These are phyloP conservation scores for Camponotus fellah DNA, from an alignment of 2,888 invertebrate species.

Conservation along the genomic window DNA sequence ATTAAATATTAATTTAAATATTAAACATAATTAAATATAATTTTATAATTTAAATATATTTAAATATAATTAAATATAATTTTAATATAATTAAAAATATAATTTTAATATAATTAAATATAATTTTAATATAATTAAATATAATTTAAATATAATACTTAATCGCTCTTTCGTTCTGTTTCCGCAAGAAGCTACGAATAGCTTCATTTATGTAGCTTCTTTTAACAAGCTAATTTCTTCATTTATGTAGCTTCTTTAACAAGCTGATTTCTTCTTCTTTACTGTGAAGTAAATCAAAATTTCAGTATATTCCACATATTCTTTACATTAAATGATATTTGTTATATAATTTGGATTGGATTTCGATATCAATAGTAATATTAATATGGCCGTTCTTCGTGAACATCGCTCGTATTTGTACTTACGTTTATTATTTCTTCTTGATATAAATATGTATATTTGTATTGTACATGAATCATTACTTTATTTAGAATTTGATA, in stretches of 20 bases:
- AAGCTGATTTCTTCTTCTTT: neutral
- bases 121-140: too few species aligned
- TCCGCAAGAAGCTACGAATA: too few species aligned
- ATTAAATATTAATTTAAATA: too few species aligned
- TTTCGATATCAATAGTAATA: neutral
- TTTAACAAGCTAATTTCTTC: too few species aligned
- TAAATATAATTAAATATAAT: too few species aligned
- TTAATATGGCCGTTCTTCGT: neutral
- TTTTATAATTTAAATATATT: too few species aligned
- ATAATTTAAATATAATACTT: neutral
- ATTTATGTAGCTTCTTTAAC: neutral
- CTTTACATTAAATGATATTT: neutral
- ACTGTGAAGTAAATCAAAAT: neutral
- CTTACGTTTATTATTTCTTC: slow-evolving; percentile 10
- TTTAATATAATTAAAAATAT: too few species aligned
- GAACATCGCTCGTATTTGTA: neutral
- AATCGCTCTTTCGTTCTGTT: too few species aligned
- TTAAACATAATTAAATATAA: too few species aligned
- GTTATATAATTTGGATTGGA: neutral
- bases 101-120: too few species aligned
- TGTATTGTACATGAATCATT: slow-evolving; percentile 29
- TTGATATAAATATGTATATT: neutral
- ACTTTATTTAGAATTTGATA: slow-evolving; percentile 22
- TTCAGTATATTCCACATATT: neutral
- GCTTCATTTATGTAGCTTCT: neutral